Evolutionary conservation across 2,113 vertebrate genomes (phyloP), one percentile per base, ranked within the genome.

Genomic region (Mystacornis crossleyi): DNA sequence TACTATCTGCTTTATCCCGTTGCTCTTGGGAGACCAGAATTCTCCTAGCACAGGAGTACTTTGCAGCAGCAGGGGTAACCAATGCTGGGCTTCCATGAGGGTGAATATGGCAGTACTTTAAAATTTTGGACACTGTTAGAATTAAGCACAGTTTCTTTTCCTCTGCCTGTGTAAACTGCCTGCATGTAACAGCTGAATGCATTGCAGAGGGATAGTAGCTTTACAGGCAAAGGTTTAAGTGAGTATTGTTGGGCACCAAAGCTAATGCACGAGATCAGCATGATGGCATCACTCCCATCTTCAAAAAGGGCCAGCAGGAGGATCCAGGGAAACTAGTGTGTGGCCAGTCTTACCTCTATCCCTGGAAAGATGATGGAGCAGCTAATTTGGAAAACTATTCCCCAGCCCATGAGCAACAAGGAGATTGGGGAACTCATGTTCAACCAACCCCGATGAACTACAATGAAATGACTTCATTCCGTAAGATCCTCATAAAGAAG

Each of bases 201-300:
- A 19, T 69, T 69, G 42, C 12, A 26, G 62, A 71, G 54, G 24
- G 17, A 3, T n/a, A 20, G n/a, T 45, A 50, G 43, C n/a, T 74
- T 74, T 74, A 26, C 29, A n/a, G 8, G 12, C 13, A n/a, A 16
- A 50, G 6, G 3, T 58, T 79, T 71, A 45, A 65, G 25, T 50
- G 23, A 40, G 10, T n/a, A 3, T 51, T 0, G 0, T 3, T 64
- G 23, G 38, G 9, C 33, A 47, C 16, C 8, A 36, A 31, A 89
- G 40, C 6, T 80, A 54, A 40, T 25, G 24, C 20, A 54, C 13
- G 55, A n/a, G 24, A 17, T 57, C 51, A 45, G 15, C 1, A 3
- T 65, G 34, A 36, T 70, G 12, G 3, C 9, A 33, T 48, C 9
- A 10, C 14, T 38, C 36, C 31, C 81, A 1, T 23, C 14, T 65